phyloP scores from a whole-genome alignment of 2,797 vertebrate genomes.

The Xerus rutilus region DNA sequence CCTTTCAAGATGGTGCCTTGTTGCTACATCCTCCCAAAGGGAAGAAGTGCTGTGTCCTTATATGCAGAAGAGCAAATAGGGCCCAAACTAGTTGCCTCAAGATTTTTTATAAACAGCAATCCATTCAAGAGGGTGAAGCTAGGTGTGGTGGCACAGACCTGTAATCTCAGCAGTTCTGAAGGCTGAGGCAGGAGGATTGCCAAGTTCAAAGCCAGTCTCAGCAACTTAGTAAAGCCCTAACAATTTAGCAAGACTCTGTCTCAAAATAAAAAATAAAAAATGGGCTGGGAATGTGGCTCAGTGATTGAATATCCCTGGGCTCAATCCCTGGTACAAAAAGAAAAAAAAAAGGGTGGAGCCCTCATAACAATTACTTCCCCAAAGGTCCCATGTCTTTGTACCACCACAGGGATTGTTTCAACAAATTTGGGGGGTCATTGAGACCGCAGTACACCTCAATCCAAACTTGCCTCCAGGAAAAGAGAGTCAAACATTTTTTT shows the following conservation, averaged over 20 bases:
- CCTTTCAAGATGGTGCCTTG: neutral
- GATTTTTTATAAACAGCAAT: neutral
- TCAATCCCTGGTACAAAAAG: no score
- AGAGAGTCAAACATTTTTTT: slow-evolving; percentile 32
- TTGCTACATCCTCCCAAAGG: neutral
- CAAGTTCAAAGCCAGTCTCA: no score
- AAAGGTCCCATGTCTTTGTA: neutral
- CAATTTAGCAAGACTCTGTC: no score
- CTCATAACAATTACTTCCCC: neutral
- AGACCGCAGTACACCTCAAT: neutral
- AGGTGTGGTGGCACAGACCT: no score
- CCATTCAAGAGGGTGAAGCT: neutral
- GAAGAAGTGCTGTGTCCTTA: neutral
- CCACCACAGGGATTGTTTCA: neutral
- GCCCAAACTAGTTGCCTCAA: neutral
- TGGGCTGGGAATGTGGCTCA: no score
- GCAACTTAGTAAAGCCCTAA: no score
- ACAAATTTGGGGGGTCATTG: neutral
- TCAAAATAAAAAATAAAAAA: no score
- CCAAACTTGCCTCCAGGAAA: slow-evolving; percentile 22
- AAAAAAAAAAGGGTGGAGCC: neutral
- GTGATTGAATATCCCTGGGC: no score
- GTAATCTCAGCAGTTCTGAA: no score
- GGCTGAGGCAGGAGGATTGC: no score
- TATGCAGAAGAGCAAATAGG: neutral